Evolutionary conservation across 2,888 invertebrate species (phyloP).

Genomic region (Pristionchus japonicus): DNA sequence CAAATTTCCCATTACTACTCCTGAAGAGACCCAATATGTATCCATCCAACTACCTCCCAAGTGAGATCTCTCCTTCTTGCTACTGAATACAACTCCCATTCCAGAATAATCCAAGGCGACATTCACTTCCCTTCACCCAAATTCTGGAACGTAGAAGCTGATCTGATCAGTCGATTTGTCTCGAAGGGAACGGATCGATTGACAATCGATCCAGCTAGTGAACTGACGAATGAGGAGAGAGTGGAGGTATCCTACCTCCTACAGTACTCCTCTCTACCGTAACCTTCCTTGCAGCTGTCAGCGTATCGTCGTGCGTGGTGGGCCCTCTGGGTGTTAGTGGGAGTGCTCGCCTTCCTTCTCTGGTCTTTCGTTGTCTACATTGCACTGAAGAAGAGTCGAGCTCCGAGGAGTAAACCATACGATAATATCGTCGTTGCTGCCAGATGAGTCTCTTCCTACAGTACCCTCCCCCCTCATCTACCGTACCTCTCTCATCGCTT

Average conservation of each 20-base stretch:
- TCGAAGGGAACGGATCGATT: conserved; percentile 55
- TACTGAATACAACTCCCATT: neutral
- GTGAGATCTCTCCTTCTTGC: conserved; percentile 49
- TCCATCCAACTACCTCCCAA: conserved; percentile 70
- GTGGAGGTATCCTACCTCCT: conserved; percentile 56
- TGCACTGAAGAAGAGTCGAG: conserved; percentile 63
- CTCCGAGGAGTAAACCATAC: conserved; percentile 65
- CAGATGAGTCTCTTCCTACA: neutral
- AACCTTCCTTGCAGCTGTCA: conserved; percentile 54
- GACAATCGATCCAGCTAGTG: conserved; percentile 61
- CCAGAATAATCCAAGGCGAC: conserved; percentile 66
- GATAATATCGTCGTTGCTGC: conserved; percentile 68
- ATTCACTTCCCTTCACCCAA: conserved; percentile 71
- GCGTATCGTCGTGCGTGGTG: conserved; percentile 73
- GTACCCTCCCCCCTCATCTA: neutral
- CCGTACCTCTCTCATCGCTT: neutral
- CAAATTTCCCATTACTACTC: conserved; percentile 66
- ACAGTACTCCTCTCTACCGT: neutral
- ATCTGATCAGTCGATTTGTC: conserved; percentile 59
- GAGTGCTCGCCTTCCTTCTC: conserved; percentile 67
- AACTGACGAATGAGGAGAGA: conserved; percentile 68
- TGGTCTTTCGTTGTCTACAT: conserved; percentile 70
- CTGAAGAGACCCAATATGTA: conserved; percentile 61
- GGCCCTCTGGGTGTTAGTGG: conserved; percentile 74
- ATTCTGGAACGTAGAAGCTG: conserved; percentile 74